These are phyloP conservation scores for Micromussa lordhowensis DNA, from an alignment of 92 coral and sea anemone genomes.

Conservation along the genomic window DNA sequence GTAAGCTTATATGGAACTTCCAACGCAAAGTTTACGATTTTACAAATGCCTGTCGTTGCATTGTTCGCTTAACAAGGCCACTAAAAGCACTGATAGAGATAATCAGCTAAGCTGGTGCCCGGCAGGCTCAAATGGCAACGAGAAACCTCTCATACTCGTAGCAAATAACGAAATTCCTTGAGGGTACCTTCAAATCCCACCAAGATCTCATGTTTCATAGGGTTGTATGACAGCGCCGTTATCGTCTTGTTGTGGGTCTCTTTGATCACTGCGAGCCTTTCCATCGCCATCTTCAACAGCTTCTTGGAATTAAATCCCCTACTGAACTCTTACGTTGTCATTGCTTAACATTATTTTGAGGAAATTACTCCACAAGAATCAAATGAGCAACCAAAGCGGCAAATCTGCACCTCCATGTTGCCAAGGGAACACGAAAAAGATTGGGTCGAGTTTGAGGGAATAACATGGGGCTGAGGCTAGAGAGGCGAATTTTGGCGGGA, in stretches of 20 bases:
- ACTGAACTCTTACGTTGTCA: neutral
- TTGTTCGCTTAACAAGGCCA: neutral
- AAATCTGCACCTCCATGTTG: slow-evolving; percentile 61
- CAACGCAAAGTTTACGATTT: neutral
- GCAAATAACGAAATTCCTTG: neutral
- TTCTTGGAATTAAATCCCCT: neutral
- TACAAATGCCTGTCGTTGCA: too few relatives aligned
- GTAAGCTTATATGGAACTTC: too few relatives aligned
- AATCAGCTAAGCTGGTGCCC: neutral
- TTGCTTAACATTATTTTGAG: neutral
- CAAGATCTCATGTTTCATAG: slow-evolving; percentile 96
- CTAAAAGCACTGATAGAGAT: neutral
- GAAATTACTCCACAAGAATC: neutral
- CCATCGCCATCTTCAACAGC: slow-evolving; percentile 91
- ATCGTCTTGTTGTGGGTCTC: slow-evolving; percentile 93
- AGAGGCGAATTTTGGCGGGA: neutral
- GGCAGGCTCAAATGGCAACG: neutral
- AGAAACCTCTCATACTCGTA: neutral
- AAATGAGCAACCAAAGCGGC: slow-evolving; percentile 34
- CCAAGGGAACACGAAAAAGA: slow-evolving; percentile 38
- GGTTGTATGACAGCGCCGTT: slow-evolving; percentile 94
- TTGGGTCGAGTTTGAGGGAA: slow-evolving; percentile 6
- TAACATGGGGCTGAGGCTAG: neutral
- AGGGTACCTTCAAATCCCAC: slow-evolving; percentile 93
- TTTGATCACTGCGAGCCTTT: slow-evolving; percentile 83